Evolutionary conservation across 1,140 invertebrate genomes (phyloP), one percentile per base, ranked within the genome.

Genomic region (Drosophila trapezifrons): DNA sequence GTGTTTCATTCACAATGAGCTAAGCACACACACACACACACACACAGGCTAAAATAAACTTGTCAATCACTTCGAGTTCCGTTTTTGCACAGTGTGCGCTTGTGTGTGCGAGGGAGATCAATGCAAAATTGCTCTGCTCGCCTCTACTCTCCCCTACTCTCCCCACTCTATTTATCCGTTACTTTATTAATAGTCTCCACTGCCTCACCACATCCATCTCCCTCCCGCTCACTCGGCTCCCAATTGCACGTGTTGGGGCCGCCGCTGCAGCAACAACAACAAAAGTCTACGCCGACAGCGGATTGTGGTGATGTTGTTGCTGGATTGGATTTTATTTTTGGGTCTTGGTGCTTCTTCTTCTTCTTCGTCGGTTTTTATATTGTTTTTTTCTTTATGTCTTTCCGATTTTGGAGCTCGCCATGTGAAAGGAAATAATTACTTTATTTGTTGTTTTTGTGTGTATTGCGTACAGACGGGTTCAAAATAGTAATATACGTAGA

Each of bases 371-470:
- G 49, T 56, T 76, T 65, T 76, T 52, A 58, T 70, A 70, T 51
- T 54, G 51, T 54, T 54, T 38, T 72, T 54, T 69, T 77, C 64
- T 76, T 76, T 77, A 77, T 77, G 75, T 70, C 75, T 77, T 77
- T 77, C 64, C 64, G 74, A 72, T 72, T 72, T 72, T 78, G 79
- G 45, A 75, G 75, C 80, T 83, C 45, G 37, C 60, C 71, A 65
- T 87, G 83, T 87, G 76, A 87, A 83, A 74, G 84, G 83, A 87
- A 87, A 87, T 89, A 87, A 87, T 89, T 87, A 80, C 83, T 77
- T 79, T 87, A 87, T 87, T 82, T 82, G 78, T 73, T 73, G 72
- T 35, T 71, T 78, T 71, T 86, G 63, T 43, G 29, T 40, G 46
- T 66, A 25, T 54, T 66, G 38, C 27, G 35, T 56, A 75, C 69